Percentiles rank a stretch among this genome's conserved stretches.
Conservation (phyloP, 1,140 invertebrate genomes). For the Heliconius eleuchia region DNA sequence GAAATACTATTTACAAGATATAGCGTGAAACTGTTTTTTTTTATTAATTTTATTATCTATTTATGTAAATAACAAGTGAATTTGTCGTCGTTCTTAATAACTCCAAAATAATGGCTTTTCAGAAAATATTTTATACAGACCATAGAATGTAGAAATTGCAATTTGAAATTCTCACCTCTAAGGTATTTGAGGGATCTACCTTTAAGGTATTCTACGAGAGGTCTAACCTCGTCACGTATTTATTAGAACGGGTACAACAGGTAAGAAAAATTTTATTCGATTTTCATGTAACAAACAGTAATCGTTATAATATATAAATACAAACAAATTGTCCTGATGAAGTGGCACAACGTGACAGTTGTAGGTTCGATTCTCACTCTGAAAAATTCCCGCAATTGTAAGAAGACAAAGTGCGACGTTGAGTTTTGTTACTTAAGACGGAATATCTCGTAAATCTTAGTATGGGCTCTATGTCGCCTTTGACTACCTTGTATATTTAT, state of each 20-base stretch:
- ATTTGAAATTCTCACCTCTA: neutral
- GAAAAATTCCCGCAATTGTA: neutral
- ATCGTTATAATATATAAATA: no score
- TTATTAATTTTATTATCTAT: no score
- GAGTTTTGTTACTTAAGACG: neutral
- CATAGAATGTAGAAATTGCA: neutral
- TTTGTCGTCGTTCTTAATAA: neutral
- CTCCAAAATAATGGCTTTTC: neutral
- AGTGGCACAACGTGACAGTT: no score
- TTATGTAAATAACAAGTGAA: no score
- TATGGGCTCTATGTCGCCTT: no score
- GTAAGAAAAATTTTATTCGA: neutral
- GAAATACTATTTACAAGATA: no score
- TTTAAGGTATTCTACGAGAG: neutral
- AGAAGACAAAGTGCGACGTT: neutral
- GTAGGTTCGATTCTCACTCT: neutral
- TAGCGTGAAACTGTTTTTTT: no score
- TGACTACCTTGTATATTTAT: no score
- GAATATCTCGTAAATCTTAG: neutral
- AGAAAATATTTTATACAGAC: neutral
- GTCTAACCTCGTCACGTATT: conserved; percentile 5
- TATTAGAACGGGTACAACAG: neutral
- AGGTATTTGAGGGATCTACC: neutral
- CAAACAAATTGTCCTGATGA: no score
- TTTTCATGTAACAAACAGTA: neutral